Conservation (phyloP, 2,888 invertebrate genomes). For the Cecidostiba fungosa region DNA sequence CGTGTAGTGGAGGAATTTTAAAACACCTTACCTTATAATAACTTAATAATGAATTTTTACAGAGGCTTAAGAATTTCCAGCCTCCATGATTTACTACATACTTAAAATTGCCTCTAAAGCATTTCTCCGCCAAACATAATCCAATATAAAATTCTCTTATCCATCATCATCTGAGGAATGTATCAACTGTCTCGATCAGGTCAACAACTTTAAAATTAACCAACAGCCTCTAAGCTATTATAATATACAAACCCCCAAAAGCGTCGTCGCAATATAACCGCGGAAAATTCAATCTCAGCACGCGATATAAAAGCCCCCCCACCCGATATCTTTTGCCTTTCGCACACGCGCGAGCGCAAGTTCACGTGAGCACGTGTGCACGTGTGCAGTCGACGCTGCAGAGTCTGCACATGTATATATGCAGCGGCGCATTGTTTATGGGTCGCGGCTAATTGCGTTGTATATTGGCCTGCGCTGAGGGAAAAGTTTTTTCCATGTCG, state of each 20-base stretch:
- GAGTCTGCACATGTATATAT: background rate
- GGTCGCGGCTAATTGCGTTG: conserved; percentile 57
- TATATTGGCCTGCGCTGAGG: conserved; percentile 3
- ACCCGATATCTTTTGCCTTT: conserved; percentile 28
- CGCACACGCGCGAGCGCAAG: conserved; percentile 31
- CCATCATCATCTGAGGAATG: background rate
- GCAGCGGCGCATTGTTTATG: conserved; percentile 51
- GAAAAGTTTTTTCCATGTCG: conserved; percentile 43
- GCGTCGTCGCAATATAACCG: background rate
- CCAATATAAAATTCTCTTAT: background rate
- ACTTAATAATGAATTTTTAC: conserved; percentile 37
- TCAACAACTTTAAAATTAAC: background rate
- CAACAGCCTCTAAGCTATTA: background rate
- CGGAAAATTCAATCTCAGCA: conserved; percentile 41
- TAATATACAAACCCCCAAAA: background rate
- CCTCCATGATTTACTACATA: background rate
- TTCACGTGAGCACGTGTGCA: conserved; percentile 49
- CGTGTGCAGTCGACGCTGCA: background rate
- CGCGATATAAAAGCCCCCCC: conserved; percentile 28
- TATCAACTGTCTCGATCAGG: background rate
- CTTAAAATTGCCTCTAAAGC: background rate
- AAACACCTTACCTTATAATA: conserved; percentile 12
- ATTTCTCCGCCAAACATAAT: background rate
- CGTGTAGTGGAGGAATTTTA: conserved; percentile 3
- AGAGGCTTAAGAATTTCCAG: background rate